Evolutionary conservation across 2,113 vertebrate genomes (phyloP).

Genomic region (Tor tambroides): DNA sequence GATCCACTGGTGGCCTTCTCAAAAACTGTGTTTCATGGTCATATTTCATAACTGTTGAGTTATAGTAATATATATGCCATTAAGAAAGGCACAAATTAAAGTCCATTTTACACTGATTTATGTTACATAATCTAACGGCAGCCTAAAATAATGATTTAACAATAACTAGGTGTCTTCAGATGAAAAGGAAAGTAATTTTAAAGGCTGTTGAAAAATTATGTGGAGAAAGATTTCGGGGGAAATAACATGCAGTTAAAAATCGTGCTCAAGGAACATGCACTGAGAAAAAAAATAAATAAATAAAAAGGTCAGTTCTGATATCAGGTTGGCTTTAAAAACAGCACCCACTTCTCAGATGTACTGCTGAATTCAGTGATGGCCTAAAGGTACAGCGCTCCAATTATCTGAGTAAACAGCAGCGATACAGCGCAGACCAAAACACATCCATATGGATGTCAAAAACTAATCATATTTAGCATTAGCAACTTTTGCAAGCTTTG

Average conservation of each 20-base stretch:
- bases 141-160: background rate
- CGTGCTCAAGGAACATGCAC: background rate
- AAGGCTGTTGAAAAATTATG: background rate
- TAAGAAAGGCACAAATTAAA: background rate
- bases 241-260: background rate
- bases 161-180: background rate
- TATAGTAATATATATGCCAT: background rate
- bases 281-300: background rate
- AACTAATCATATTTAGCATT: background rate
- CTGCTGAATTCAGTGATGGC: background rate
- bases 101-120: background rate
- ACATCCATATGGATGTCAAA: slow-evolving; percentile 18
- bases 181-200: background rate
- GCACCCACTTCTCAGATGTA: background rate
- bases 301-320: background rate
- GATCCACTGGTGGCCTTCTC: background rate
- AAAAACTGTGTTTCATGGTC: background rate
- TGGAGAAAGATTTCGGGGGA: background rate
- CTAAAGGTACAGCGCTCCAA: background rate
- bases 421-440: background rate
- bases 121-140: background rate
- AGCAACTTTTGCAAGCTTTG: background rate
- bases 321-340: background rate
- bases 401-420: background rate
- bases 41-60: background rate